Base-by-base conservation (phyloP, 1,140 invertebrate species). In the Rhizoglyphus robini region DNA sequence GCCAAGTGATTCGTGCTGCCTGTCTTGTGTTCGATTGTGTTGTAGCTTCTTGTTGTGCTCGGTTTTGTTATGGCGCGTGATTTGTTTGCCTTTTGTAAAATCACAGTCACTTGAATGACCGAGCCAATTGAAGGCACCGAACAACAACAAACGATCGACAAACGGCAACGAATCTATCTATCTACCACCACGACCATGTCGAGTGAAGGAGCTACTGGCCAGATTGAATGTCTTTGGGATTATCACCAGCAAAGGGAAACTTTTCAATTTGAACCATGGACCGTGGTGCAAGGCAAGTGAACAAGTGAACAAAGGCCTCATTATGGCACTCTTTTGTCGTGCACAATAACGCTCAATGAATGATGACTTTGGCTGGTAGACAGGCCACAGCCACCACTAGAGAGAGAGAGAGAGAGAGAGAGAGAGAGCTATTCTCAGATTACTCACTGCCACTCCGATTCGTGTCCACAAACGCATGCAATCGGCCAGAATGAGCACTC, bases 301-400 rank as follows among this genome's bases (percentile, higher is more conserved):
- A n/a, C n/a, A 54, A 54, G 51, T 20, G 51, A 54, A 54, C 51
- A 54, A 54, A 54, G 51, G 8, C 51, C 8, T 54, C 51, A 54
- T 54, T 54, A 54, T 54, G 8, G 51, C 8, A 54, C 8, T 32
- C 51, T 54, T 54, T 54, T 54, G 51, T 54, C 51, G 51, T 54
- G 23, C 8, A 54, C 51, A 54, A 54, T 54, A 54, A 54, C 51
- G 23, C 23, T 32, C 51, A 54, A 54, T 54, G 51, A 54, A 54
- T 54, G 51, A 54, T 54, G 51, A 54, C 51, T 54, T 54, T 25
- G 15, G 51, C 51, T 20, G 23, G 8, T 11, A 23, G 8, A 54
- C 20, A 54, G 8, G 23, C 51, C 15, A 54, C 8, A 25, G 51
- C 31, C 8, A 32, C 51, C 51, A 54, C 8, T 23, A 54, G n/a